Evolutionary conservation across 2,888 invertebrate genomes (phyloP).

Genomic region (Drosophila tripunctata): DNA sequence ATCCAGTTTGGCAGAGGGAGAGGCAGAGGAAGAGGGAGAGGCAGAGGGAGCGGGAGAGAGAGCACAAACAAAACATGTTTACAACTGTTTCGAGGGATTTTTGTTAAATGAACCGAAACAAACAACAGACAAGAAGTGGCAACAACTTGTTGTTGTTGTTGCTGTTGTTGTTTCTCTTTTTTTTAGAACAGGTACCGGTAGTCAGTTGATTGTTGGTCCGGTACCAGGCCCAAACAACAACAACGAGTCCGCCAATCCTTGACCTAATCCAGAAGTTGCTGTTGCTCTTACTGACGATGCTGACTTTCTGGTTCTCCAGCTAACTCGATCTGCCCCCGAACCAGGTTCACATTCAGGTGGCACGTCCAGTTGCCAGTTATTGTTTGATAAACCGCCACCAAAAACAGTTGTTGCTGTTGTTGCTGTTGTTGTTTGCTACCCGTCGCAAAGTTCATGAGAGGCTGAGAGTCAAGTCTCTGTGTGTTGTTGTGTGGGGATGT

Average conservation of each 20-base stretch:
- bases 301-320: constrained; percentile 73
- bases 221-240: constrained; percentile 56
- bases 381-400: constrained; percentile 59
- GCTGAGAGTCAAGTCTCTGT: constrained; percentile 39
- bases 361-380: constrained; percentile 61
- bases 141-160: constrained; percentile 48
- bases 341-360: constrained; percentile 69
- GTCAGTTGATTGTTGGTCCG: constrained; percentile 9
- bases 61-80: constrained; percentile 45
- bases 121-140: constrained; percentile 48
- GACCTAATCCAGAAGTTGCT: constrained; percentile 81
- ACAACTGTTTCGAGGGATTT: constrained; percentile 22
- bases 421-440: constrained; percentile 33
- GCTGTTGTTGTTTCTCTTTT: constrained; percentile 28
- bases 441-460: constrained; percentile 56
- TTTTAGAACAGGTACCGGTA: constrained; percentile 81
- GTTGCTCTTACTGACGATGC: constrained; percentile 30
- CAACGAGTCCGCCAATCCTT: constrained; percentile 77
- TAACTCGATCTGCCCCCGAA: constrained; percentile 41
- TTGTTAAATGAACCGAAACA: constrained; percentile 41
- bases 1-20: no score
- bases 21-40: no score
- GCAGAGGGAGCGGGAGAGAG: no score
- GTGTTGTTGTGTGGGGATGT: no score
- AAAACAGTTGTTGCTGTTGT: constrained; percentile 41